Evolutionary conservation across 92 coral and sea anemone species (phyloP).

Genomic region (Porites divaricata): DNA sequence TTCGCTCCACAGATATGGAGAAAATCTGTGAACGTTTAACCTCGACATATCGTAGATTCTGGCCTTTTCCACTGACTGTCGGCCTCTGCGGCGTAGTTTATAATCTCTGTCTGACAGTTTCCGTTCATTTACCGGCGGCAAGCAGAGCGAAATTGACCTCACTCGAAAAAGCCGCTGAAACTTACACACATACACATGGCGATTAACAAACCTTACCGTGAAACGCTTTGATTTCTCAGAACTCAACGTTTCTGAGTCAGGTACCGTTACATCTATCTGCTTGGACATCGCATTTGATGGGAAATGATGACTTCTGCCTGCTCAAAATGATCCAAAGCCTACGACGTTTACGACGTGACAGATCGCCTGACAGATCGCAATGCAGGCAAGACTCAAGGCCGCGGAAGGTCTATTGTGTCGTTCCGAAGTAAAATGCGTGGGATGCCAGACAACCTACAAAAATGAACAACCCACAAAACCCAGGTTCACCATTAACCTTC

Average conservation of each 20-base stretch:
- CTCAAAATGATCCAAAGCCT: slow-evolving; percentile 8
- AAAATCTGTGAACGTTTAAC: too few species aligned
- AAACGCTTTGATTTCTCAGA: slow-evolving; percentile 99
- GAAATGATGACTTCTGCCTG: slow-evolving; percentile 16
- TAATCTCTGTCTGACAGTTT: neutral
- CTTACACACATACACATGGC: neutral
- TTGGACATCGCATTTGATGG: slow-evolving; percentile 68
- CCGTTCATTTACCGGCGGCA: slow-evolving; percentile 26
- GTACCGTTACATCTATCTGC: slow-evolving; percentile 95
- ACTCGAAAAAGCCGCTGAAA: neutral
- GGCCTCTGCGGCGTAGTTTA: neutral
- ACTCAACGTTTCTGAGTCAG: slow-evolving; percentile 98
- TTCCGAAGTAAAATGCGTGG: slow-evolving; percentile 6
- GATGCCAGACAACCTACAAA: neutral
- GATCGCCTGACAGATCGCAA: slow-evolving; percentile 1
- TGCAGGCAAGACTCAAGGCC: neutral
- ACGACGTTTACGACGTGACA: too few species aligned
- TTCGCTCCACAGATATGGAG: neutral
- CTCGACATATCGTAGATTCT: neutral
- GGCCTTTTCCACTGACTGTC: neutral
- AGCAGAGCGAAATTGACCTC: slow-evolving; percentile 8
- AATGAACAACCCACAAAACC: slow-evolving; percentile 3
- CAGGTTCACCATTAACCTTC: neutral
- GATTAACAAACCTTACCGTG: slow-evolving; percentile 79
- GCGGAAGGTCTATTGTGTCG: neutral